Conservation (phyloP, 1,140 invertebrate genomes). For the Drosophila novamexicana region DNA sequence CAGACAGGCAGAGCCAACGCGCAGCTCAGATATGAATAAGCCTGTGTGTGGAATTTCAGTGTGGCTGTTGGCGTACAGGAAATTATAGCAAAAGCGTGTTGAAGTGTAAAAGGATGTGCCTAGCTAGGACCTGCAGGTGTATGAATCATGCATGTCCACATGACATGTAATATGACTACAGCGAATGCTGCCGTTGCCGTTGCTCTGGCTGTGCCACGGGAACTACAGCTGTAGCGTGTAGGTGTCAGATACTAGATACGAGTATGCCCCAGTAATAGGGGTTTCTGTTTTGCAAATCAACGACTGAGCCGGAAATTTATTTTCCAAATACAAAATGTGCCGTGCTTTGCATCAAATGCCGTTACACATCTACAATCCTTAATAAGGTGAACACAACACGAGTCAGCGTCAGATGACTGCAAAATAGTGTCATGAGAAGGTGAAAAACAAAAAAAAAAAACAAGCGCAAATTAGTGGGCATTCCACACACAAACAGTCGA, state of each 20-base stretch:
- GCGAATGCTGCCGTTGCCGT: slow-evolving; percentile 45
- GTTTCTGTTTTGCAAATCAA: slow-evolving; percentile 64
- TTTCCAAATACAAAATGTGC: slow-evolving; percentile 70
- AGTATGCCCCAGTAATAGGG: slow-evolving; percentile 9
- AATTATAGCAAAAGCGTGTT: slow-evolving; percentile 78
- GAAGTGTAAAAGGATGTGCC: slow-evolving; percentile 71
- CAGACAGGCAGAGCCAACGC: background rate
- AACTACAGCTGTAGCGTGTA: slow-evolving; percentile 41
- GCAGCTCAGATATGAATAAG: background rate
- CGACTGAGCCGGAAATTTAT: slow-evolving; percentile 69
- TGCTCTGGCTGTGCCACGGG: background rate
- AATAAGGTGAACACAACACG: slow-evolving; percentile 61
- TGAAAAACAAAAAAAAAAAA: slow-evolving; percentile 35
- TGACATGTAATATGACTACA: slow-evolving; percentile 77
- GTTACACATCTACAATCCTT: slow-evolving; percentile 42
- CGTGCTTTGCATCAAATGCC: slow-evolving; percentile 44
- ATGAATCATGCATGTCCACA: slow-evolving; percentile 27
- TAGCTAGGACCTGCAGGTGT: slow-evolving; percentile 30
- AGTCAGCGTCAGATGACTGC: background rate
- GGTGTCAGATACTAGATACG: slow-evolving; percentile 64
- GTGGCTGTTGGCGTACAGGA: slow-evolving; percentile 56
- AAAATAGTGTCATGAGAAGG: slow-evolving; percentile 36
- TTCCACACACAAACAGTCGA: background rate
- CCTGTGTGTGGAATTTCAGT: slow-evolving; percentile 45
- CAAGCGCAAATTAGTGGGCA: slow-evolving; percentile 42